These are phyloP conservation scores for Chloroceryle amazona DNA, from an alignment of 2,797 vertebrate species.

Conservation along the genomic window DNA sequence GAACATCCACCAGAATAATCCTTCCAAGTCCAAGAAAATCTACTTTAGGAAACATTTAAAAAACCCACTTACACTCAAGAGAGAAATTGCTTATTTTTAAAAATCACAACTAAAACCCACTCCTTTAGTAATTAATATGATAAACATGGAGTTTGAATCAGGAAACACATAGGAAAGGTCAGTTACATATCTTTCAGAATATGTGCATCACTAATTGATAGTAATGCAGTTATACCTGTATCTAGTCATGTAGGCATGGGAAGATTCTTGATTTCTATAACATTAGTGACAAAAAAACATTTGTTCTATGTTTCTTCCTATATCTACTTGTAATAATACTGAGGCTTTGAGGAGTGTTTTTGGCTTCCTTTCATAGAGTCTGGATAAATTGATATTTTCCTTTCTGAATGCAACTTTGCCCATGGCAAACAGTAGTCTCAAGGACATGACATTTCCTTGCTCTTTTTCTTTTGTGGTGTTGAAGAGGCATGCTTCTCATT, in stretches of 20 bases:
- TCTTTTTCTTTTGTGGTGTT: neutral
- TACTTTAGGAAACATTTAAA: neutral
- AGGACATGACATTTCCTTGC: neutral
- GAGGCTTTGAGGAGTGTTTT: neutral
- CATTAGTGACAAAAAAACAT: neutral
- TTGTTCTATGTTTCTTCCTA: neutral
- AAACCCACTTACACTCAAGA: neutral
- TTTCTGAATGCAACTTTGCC: neutral
- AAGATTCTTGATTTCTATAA: neutral
- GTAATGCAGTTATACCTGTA: constrained; percentile 61
- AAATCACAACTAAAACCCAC: neutral
- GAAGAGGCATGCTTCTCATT: neutral
- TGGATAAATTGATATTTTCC: neutral
- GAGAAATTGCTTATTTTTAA: neutral
- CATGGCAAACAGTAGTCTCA: neutral
- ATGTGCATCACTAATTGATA: too few species aligned
- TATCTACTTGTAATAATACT: neutral
- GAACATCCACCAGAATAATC: neutral
- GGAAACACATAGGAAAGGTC: neutral
- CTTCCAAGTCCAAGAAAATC: neutral
- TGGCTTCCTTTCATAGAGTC: neutral
- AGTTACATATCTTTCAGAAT: neutral
- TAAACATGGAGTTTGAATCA: neutral
- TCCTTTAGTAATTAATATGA: neutral
- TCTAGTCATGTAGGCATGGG: constrained; percentile 82